These are phyloP conservation scores for Astatoreochromis straeleni DNA, from an alignment of 2,113 vertebrate genomes.

Conservation along the genomic window DNA sequence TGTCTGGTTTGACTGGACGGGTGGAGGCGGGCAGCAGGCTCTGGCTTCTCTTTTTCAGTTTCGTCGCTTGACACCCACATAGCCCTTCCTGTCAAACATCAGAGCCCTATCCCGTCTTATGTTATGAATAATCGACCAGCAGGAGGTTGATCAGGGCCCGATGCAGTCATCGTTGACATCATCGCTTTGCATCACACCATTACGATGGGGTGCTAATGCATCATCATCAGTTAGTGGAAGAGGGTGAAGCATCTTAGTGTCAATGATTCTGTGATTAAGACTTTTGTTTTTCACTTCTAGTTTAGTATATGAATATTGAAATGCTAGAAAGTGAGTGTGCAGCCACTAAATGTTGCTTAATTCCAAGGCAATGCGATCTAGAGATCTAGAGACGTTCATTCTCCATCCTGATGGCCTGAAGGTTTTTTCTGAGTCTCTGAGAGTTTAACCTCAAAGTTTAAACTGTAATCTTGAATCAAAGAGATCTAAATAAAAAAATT, in stretches of 20 bases:
- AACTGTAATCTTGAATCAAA: background rate
- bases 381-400: background rate
- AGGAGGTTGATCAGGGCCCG: background rate
- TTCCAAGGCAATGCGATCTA: background rate
- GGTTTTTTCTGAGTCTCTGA: background rate
- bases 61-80: background rate
- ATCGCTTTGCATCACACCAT: background rate
- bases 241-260: background rate
- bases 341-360: background rate
- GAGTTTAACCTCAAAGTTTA: background rate
- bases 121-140: background rate
- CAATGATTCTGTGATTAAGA: background rate
- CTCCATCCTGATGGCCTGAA: background rate
- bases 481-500: background rate
- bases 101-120: constrained; percentile 1
- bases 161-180: background rate
- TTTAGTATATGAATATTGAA: background rate
- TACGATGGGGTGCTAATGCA: background rate
- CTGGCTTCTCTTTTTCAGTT: background rate
- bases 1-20: background rate
- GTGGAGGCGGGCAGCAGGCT: background rate
- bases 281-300: background rate
- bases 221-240: background rate
- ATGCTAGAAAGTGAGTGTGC: background rate
- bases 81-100: constrained; percentile 3